Evolutionary conservation across 1,140 invertebrate genomes (phyloP), one percentile per base, ranked within the genome.

Genomic region (Cataglyphis hispanica): DNA sequence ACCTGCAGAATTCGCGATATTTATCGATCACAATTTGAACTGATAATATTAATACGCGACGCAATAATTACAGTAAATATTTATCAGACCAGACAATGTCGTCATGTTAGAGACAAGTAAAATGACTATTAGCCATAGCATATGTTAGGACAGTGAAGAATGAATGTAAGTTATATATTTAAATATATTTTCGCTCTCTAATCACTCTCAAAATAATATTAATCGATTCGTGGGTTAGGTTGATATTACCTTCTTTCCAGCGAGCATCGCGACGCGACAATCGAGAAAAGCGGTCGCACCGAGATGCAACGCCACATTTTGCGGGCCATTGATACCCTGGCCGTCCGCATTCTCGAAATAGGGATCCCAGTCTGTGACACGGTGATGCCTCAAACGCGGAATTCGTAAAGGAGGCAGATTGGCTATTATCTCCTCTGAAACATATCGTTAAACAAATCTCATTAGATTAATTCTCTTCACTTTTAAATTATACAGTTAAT

Each of bases 301-400:
- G 8, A 96, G 93, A 72, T 95, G 94, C 27, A 95, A 91, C 5
- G 94, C 94, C 53, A 95, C 91, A 61, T 95, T 94, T 77, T 95
- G 92, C 1, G 92, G 92, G 34, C 86, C 92, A 56, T 91, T 94
- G 78, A 94, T 94, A 75, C 92, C 92, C 63, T 95, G 90, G 40
- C 96, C 96, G 61, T 97, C 97, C 0, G 89, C 91, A 84, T 95
- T 94, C 92, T 98, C 97, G 92, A 98, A 98, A 93, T 97, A 98
- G 31, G 97, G 97, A 19, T 97, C 97, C 95, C 96, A 97, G 37
- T 94, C 94, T 19, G 91, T 90, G 2, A 92, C 91, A 86, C 94
- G 94, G 74, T 95, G 93, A 83, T 95, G 94, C 34, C 94, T 91
- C 58, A 94, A 81, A 25, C 92, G 94, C 40, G 94, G 93, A 11